Conservation (phyloP, 2,888 invertebrate genomes). For the Augiades crinisus region DNA sequence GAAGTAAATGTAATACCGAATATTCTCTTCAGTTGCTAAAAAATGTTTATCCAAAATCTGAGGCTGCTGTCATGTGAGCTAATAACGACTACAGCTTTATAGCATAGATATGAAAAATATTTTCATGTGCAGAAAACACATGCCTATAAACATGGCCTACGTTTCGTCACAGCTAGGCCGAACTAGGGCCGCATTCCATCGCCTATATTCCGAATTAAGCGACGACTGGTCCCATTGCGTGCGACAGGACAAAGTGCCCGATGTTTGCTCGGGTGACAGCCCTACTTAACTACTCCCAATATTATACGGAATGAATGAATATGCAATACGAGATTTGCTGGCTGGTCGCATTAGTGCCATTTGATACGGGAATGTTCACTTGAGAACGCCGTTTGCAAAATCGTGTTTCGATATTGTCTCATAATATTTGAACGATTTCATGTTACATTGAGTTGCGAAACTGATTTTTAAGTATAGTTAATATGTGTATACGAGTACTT, state of each 20-base stretch:
- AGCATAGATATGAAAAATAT: too few relatives aligned
- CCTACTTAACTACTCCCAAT: constrained; percentile 18
- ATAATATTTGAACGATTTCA: not conserved
- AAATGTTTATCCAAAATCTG: too few relatives aligned
- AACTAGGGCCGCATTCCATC: constrained; percentile 30
- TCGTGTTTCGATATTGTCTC: not conserved
- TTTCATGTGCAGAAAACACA: too few relatives aligned
- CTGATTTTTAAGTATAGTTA: too few relatives aligned
- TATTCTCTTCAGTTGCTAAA: too few relatives aligned
- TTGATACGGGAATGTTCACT: constrained; percentile 13
- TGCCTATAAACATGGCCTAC: constrained; percentile 29
- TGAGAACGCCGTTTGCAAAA: constrained; percentile 7
- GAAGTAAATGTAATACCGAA: too few relatives aligned
- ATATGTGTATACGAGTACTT: too few relatives aligned
- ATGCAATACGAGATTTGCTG: constrained; percentile 24
- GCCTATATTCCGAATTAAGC: constrained; percentile 30
- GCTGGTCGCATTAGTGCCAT: constrained; percentile 16
- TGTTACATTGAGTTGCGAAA: too few relatives aligned
- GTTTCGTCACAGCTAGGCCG: constrained; percentile 32
- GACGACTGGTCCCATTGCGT: constrained; percentile 29
- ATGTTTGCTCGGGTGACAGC: constrained; percentile 23
- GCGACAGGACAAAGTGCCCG: constrained; percentile 32
- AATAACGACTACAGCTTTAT: too few relatives aligned
- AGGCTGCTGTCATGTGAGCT: too few relatives aligned
- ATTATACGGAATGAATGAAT: constrained; percentile 26